A percentile compares a stretch with the other conserved stretches of the same genome.
Evolutionary conservation across 1,140 invertebrate genomes (phyloP).

Genomic region (Drosophila truncata): DNA sequence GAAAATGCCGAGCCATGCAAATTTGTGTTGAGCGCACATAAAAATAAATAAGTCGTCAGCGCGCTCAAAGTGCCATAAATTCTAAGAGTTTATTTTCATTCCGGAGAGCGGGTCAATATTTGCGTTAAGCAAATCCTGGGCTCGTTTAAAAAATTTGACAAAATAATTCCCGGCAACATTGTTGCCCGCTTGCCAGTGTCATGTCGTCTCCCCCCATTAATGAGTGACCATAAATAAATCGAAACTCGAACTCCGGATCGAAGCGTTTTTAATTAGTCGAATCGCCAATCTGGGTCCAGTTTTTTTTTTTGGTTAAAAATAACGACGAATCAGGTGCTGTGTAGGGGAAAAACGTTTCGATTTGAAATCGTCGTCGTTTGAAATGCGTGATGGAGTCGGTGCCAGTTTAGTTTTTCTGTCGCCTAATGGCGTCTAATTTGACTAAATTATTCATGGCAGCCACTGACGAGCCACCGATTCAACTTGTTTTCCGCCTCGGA

Average conservation of each 20-base stretch:
- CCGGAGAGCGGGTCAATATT: slow-evolving; percentile 69
- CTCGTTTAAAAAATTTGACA: slow-evolving; percentile 67
- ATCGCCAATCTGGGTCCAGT: slow-evolving; percentile 12
- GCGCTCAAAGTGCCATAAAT: slow-evolving; percentile 71
- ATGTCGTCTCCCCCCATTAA: slow-evolving; percentile 38
- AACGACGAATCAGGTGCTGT: slow-evolving; percentile 75
- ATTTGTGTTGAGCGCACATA: slow-evolving; percentile 65
- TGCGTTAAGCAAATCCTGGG: slow-evolving; percentile 65
- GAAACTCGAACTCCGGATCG: slow-evolving; percentile 12
- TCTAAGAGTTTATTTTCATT: slow-evolving; percentile 77
- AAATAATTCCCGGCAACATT: slow-evolving; percentile 71
- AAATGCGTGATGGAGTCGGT: slow-evolving; percentile 39
- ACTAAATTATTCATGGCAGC: slow-evolving; percentile 76
- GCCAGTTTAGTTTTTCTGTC: slow-evolving; percentile 43
- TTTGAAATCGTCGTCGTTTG: slow-evolving; percentile 28
- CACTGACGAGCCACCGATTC: slow-evolving; percentile 47
- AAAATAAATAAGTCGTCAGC: slow-evolving; percentile 65
- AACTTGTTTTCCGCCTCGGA: slow-evolving; percentile 66
- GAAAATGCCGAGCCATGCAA: slow-evolving; percentile 68
- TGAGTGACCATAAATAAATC: slow-evolving; percentile 62
- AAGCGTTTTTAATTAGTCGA: slow-evolving; percentile 64
- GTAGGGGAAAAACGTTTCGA: slow-evolving; percentile 17
- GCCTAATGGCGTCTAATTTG: slow-evolving; percentile 76
- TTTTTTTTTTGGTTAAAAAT: slow-evolving; percentile 32
- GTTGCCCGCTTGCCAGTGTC: slow-evolving; percentile 30